Percentiles rank a stretch among this genome's conserved stretches.
Evolutionary conservation across 2,888 invertebrate species (phyloP).

Genomic region (Nomada ferruginata): DNA sequence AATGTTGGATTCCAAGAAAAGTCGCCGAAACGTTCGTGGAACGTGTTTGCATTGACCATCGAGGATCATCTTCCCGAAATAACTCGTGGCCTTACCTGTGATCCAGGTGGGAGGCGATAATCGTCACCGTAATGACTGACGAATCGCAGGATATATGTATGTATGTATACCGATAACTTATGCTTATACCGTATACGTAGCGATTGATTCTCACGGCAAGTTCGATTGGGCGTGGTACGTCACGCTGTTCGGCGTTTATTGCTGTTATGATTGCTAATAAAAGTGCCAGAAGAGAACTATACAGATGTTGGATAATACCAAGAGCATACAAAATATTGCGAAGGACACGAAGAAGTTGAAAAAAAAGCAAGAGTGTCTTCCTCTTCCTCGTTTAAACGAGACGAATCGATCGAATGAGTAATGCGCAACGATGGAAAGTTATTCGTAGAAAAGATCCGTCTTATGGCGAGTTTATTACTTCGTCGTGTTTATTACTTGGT

Average conservation of each 20-base stretch:
- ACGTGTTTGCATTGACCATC: conserved; percentile 40
- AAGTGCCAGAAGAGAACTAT: no score
- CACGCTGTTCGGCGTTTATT: conserved; percentile 24
- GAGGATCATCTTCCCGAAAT: conserved; percentile 63
- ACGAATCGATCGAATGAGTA: conserved; percentile 15
- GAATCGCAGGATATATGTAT: conserved; percentile 22
- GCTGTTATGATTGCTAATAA: not conserved
- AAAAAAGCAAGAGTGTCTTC: no score
- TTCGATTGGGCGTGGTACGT: conserved; percentile 43
- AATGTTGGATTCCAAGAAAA: conserved; percentile 25
- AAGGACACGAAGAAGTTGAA: no score
- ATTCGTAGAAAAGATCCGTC: conserved; percentile 54
- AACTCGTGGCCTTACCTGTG: conserved; percentile 55
- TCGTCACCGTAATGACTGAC: conserved; percentile 35
- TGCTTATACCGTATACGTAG: not conserved
- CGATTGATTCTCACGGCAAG: conserved; percentile 51
- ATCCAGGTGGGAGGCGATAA: conserved; percentile 35
- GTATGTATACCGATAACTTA: no score
- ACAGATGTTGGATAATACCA: no score
- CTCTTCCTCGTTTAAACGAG: not conserved
- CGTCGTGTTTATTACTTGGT: conserved; percentile 10
- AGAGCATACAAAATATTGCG: no score
- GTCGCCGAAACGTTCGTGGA: conserved; percentile 22
- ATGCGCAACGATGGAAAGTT: conserved; percentile 39
- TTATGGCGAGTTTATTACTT: conserved; percentile 20